phyloP scores from a whole-genome alignment of 2,113 vertebrate genomes.

The Syngnathus floridae region DNA sequence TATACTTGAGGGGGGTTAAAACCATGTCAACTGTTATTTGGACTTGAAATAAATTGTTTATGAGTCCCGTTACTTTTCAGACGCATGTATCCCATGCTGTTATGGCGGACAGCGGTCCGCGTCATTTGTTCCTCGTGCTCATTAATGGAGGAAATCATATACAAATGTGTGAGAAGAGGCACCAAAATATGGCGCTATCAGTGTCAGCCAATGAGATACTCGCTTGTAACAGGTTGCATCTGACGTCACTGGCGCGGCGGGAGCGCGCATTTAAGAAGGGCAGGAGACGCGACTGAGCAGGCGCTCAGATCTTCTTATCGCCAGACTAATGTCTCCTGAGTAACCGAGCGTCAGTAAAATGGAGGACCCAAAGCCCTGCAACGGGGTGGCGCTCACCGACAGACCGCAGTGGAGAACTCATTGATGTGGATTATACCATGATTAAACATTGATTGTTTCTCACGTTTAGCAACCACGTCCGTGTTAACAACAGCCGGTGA shows the following conservation, averaged over 20 bases:
- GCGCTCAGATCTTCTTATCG: conserved; percentile 52
- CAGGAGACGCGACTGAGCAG: conserved; percentile 31
- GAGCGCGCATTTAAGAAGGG: conserved; percentile 42
- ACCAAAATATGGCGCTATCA: conserved; percentile 72
- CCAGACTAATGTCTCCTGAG: conserved; percentile 47
- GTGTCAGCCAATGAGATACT: conserved; percentile 59
- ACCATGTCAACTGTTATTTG: too few relatives aligned
- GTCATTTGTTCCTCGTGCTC: conserved; percentile 21
- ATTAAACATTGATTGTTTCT: conserved; percentile 9
- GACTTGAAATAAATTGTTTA: too few relatives aligned
- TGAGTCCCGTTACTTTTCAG: too few relatives aligned
- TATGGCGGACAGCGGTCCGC: neutral
- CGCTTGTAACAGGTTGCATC: conserved; percentile 45
- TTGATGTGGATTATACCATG: conserved; percentile 51
- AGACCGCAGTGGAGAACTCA: conserved; percentile 36
- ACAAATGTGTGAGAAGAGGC: conserved; percentile 29
- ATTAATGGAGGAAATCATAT: conserved; percentile 15
- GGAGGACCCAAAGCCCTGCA: conserved; percentile 59
- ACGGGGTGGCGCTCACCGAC: conserved; percentile 50
- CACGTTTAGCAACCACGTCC: neutral
- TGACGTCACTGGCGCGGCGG: conserved; percentile 60
- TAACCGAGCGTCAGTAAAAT: conserved; percentile 53
- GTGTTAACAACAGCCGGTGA: neutral
- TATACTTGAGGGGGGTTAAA: too few relatives aligned
- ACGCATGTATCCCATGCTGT: neutral